Conservation (phyloP, 2,888 invertebrate species). For the Blera fallax region DNA sequence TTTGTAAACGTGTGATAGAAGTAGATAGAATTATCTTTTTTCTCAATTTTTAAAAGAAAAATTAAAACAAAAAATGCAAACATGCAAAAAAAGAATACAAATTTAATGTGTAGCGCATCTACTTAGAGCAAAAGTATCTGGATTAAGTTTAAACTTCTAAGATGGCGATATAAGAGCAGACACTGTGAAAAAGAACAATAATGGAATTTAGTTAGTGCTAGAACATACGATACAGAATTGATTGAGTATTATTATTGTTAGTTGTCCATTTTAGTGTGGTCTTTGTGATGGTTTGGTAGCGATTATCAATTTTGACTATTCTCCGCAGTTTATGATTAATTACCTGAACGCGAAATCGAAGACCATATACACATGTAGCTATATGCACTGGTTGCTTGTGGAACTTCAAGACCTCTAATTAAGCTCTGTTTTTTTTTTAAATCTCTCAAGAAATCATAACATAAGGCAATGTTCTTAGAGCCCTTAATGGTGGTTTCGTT, state of each 20-base stretch:
- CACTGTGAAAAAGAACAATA: constrained; percentile 46
- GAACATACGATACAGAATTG: not conserved
- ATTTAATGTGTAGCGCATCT: constrained; percentile 38
- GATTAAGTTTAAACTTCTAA: constrained; percentile 3
- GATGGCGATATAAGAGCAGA: not conserved
- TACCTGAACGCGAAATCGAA: not conserved
- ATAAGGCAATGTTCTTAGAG: too few species aligned
- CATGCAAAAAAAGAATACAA: constrained; percentile 1
- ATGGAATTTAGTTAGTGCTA: not conserved
- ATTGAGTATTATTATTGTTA: not conserved
- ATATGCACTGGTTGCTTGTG: not conserved
- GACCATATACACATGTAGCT: not conserved
- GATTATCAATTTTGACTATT: not conserved
- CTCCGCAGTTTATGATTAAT: not conserved
- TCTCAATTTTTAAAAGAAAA: constrained; percentile 36
- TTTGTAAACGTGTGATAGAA: constrained; percentile 69
- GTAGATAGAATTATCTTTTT: constrained; percentile 63
- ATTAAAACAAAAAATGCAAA: not conserved
- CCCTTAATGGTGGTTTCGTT: too few species aligned
- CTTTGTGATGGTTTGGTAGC: not conserved
- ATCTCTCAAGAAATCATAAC: too few species aligned
- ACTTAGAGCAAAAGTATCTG: constrained; percentile 17
- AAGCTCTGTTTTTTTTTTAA: too few species aligned
- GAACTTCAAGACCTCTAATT: too few species aligned
- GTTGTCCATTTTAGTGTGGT: not conserved